A percentile compares a stretch with the other conserved stretches of the same genome.
These are phyloP conservation scores for Iphiclides podalirius DNA, from an alignment of 2,888 invertebrate species.

Conservation along the genomic window DNA sequence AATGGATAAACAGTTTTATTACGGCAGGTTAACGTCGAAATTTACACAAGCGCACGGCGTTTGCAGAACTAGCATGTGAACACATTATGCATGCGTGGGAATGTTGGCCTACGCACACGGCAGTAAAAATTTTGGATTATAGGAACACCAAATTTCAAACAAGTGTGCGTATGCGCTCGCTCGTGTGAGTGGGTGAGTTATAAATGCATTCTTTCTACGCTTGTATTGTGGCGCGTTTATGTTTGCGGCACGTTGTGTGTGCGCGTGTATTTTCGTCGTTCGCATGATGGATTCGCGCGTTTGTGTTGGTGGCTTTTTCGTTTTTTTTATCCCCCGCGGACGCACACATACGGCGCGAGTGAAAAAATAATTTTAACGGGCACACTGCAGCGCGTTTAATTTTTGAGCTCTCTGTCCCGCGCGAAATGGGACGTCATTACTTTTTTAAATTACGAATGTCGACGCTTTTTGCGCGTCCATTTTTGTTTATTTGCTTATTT, in stretches of 20 bases:
- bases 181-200: slow-evolving; percentile 45
- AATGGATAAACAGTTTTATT: slow-evolving; percentile 38
- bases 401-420: slow-evolving; percentile 75
- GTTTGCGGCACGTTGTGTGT: slow-evolving; percentile 57
- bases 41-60: slow-evolving; percentile 33
- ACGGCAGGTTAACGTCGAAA: slow-evolving; percentile 34
- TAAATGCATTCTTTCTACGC: slow-evolving; percentile 62
- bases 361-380: slow-evolving; percentile 80
- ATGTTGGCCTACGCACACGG: slow-evolving; percentile 54
- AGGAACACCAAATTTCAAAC: slow-evolving; percentile 70
- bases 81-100: slow-evolving; percentile 66
- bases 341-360: slow-evolving; percentile 63
- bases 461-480: slow-evolving; percentile 51
- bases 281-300: slow-evolving; percentile 72
- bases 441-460: slow-evolving; percentile 75
- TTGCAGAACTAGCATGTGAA: slow-evolving; percentile 69
- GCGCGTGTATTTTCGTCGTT: slow-evolving; percentile 62
- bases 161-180: slow-evolving; percentile 10
- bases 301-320: slow-evolving; percentile 70
- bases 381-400: slow-evolving; percentile 76
- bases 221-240: slow-evolving; percentile 53
- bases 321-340: slow-evolving; percentile 50
- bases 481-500: slow-evolving; percentile 58
- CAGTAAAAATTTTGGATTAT: slow-evolving; percentile 61
- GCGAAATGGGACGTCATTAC: slow-evolving; percentile 77